Percentiles rank a stretch among this genome's conserved stretches.
Evolutionary conservation across 2,113 vertebrate genomes (phyloP).

Genomic region (Clarias magur): DNA sequence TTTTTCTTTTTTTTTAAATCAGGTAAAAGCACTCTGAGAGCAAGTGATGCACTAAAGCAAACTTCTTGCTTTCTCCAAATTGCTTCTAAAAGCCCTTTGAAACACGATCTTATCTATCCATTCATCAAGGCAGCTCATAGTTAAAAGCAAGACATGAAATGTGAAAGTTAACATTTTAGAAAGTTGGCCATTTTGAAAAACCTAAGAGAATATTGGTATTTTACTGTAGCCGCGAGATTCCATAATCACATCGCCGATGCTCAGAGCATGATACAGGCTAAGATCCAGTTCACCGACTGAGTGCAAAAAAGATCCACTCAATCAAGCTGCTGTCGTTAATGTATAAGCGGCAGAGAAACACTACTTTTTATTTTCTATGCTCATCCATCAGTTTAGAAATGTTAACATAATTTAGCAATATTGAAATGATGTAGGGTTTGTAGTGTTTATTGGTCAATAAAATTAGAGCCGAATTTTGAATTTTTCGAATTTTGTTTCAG

Average conservation of each 20-base stretch:
- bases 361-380: not conserved
- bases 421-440: not conserved
- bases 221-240: not conserved
- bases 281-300: not conserved
- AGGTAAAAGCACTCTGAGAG: not conserved
- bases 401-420: too few relatives aligned
- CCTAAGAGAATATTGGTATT: not conserved
- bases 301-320: not conserved
- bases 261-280: too few relatives aligned
- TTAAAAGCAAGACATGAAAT: not conserved
- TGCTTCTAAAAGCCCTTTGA: not conserved
- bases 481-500: not conserved
- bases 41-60: not conserved
- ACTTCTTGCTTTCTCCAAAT: not conserved
- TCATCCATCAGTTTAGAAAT: not conserved
- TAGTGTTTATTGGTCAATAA: not conserved
- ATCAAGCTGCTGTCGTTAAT: not conserved
- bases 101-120: not conserved
- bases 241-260: not conserved
- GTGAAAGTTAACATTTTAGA: not conserved
- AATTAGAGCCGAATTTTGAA: not conserved
- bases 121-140: not conserved
- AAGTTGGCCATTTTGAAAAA: not conserved
- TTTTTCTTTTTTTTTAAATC: too few relatives aligned
- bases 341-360: not conserved